Evolutionary conservation across 2,113 vertebrate species (phyloP), one percentile per base, ranked within the genome.

Genomic region (Sigmodon hispidus): DNA sequence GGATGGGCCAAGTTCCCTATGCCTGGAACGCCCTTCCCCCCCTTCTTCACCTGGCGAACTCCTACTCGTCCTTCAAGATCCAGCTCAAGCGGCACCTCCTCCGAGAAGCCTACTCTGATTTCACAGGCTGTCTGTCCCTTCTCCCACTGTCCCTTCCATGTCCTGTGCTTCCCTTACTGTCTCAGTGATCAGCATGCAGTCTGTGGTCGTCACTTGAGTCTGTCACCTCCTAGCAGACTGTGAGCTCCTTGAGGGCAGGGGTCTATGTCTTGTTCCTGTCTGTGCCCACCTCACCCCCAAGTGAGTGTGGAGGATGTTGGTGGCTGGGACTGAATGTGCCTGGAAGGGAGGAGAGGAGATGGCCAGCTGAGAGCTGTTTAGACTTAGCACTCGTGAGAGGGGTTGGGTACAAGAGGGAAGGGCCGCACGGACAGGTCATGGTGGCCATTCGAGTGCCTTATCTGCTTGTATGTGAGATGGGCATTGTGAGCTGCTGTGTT

Each of bases 31-130:
- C 97, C 97, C 97, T 97, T 98, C 96, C 97, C 97, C 97, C 97
- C 97, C 97, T 98, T 98, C 97, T 97, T 98, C 97, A 97, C 97
- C 97, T 96, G 96, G 97, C 96, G 96, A 98, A 97, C 97, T 97
- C 96, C 97, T 98, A 88, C 97, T 98, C 97, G 94, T 97, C 97
- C 96, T 93, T 97, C 97, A 96, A 93, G 94, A 97, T 96, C 87
- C 96, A 75, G 75, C 96, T 96, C 57, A 0, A 91, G 95, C 91
- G 3, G 92, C 93, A 0, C 50, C 95, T 97, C 95, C 72, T 96
- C 96, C 96, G 17, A 84, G 94, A 97, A 96, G 95, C 96, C 93
- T 92, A 22, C 91, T 63, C 48, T 67, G 95, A 85, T 48, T 50
- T 70, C 70, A 79, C 86, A 55, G 84, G 88, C 96, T 87, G 79